Percentiles rank a stretch among this genome's conserved stretches.
phyloP scores from a whole-genome alignment of 2,113 vertebrate genomes.

The Xerus inauris region DNA sequence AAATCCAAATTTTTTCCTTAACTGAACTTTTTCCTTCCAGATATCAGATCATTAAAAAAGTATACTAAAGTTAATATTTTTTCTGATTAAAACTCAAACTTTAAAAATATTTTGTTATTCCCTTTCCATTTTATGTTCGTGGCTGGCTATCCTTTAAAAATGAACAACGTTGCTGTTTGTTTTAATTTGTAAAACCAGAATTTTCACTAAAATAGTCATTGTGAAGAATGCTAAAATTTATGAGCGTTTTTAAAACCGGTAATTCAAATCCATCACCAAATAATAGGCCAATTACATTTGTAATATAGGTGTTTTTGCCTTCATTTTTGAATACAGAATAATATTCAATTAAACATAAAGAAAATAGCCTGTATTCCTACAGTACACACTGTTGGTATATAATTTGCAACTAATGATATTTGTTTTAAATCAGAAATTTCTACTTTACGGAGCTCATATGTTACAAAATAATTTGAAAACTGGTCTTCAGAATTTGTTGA shows the following conservation, averaged over 20 bases:
- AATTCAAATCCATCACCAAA: constrained; percentile 59
- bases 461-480: constrained; percentile 62
- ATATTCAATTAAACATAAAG: constrained; percentile 44
- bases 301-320: constrained; percentile 9
- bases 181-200: constrained; percentile 68
- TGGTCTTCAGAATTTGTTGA: neutral
- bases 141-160: neutral
- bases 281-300: constrained; percentile 38
- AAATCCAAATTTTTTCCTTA: neutral
- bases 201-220: constrained; percentile 61
- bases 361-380: neutral
- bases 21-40: neutral
- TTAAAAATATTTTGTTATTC: neutral
- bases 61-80: neutral
- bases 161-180: neutral
- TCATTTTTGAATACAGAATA: constrained; percentile 14
- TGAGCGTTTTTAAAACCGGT: constrained; percentile 24
- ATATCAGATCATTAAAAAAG: neutral
- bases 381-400: neutral
- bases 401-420: neutral
- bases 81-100: neutral
- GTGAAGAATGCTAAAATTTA: constrained; percentile 63
- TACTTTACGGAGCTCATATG: constrained; percentile 39
- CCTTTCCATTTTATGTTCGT: neutral
- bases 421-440: neutral